phyloP scores from a whole-genome alignment of 92 coral and sea anemone genomes.

The Zoanthus sansibaricus region DNA sequence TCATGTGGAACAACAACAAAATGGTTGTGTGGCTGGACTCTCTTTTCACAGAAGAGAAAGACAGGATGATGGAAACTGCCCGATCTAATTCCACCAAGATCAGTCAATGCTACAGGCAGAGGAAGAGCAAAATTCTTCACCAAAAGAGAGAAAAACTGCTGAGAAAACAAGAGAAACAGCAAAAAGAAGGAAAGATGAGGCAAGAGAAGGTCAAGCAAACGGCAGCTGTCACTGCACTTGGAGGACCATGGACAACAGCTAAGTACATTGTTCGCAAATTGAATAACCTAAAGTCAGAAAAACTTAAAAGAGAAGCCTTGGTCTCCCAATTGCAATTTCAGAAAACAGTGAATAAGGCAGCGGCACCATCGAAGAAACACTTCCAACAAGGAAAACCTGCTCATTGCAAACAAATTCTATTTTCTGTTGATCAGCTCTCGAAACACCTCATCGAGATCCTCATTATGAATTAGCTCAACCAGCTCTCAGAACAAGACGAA shows the following conservation, averaged over 20 bases:
- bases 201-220: neutral
- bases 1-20: no score
- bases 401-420: conserved; percentile 23
- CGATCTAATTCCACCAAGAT: no score
- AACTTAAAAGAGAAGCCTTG: conserved; percentile 42
- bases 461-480: neutral
- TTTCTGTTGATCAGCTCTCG: conserved; percentile 48
- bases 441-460: neutral
- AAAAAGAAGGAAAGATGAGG: no score
- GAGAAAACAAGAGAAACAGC: no score
- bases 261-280: neutral
- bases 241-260: conserved; percentile 2
- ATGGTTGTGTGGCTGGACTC: no score
- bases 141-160: no score
- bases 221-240: neutral
- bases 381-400: conserved; percentile 49
- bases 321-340: conserved; percentile 40
- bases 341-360: conserved; percentile 29
- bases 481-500: conserved; percentile 31
- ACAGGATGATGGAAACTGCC: no score
- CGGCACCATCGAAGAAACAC: conserved; percentile 39
- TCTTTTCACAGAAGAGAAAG: no score
- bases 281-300: conserved; percentile 34
- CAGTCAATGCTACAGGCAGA: no score
- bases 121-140: no score